Percentiles rank a stretch among this genome's conserved stretches.
These are phyloP conservation scores for Stegana nigrithorax DNA, from an alignment of 2,888 invertebrate genomes.

Conservation along the genomic window DNA sequence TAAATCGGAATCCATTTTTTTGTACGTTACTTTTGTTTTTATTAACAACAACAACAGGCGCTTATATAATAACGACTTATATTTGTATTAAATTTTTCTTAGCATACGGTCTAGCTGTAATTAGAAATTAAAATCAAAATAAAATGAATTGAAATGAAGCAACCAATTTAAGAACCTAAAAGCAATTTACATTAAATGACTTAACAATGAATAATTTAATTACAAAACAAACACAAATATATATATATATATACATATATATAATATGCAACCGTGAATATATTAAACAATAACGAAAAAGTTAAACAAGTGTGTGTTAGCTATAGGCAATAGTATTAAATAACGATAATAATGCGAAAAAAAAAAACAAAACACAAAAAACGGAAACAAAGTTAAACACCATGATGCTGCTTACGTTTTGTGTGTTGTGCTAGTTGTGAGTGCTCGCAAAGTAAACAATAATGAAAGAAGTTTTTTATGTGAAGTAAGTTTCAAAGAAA, in stretches of 20 bases:
- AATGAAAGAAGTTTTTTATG: too few species aligned
- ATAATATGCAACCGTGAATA: conserved; percentile 2
- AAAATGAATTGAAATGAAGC: conserved; percentile 34
- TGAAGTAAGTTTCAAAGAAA: too few species aligned
- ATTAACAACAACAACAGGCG: neutral
- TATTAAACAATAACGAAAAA: conserved; percentile 15
- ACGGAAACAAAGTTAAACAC: too few species aligned
- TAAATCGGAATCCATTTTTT: neutral
- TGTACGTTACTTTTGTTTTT: neutral
- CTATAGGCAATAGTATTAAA: neutral
- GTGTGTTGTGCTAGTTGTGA: too few species aligned
- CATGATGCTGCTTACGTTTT: too few species aligned
- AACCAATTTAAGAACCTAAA: conserved; percentile 58
- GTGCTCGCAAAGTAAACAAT: too few species aligned
- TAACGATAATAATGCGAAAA: neutral
- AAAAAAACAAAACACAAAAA: conserved; percentile 10
- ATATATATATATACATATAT: conserved; percentile 9
- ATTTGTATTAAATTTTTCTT: neutral
- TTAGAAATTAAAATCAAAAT: too few species aligned
- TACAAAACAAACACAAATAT: neutral
- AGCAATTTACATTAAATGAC: conserved; percentile 61
- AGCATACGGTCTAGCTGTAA: too few species aligned
- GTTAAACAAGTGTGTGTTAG: too few species aligned
- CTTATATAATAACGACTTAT: neutral
- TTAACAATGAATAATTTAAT: conserved; percentile 29